Evolutionary conservation across 2,113 vertebrate genomes (phyloP), one percentile per base, ranked within the genome.

Genomic region (Isichthys henryi): DNA sequence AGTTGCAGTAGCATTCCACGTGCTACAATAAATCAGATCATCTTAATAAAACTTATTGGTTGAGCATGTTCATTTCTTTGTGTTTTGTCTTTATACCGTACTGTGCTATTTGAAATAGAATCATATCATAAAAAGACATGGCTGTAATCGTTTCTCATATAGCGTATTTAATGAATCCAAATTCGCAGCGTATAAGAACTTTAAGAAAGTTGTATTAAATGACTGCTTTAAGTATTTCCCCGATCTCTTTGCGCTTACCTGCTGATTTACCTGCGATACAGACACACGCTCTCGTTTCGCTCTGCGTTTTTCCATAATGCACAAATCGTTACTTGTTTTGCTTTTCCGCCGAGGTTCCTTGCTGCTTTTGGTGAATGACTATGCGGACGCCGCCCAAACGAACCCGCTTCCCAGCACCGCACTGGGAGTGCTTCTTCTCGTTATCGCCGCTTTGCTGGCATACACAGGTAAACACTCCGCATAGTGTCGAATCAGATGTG

Each of bases 391-490:
- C 1, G 74, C 94, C 11, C 92, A 90, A 0, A 58, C 90, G 3
- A 86, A 93, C 3, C 91, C 96, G 48, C 95, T 98, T 91, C 95
- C 96, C 89, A 80, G 93, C 80, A 96, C 95, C 0, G 95, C 97
- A 4, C 94, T 97, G 0, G 97, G 97, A 2, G 82, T 95, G 70
- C 93, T 97, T n/a, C 96, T 98, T n/a, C 90, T 97, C 62, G 13
- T 97, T 1, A 56, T 95, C 0, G 93, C 97, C 0, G 91, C 93
- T 13, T 93, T 97, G 1, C 56, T 97, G 93, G 96, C 94, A 0
- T 97, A 97, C 21, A 88, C 96, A 95, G 97, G 97, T 98, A 92
- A 94, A 90, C 80, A 56, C 35, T 43, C 23, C 5, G 8, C 39
- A 46, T 49, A 39, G 39, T 17, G 31, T 4, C 17, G 39, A 62